Evolutionary conservation across 2,797 vertebrate species (phyloP), one percentile per base, ranked within the genome.

Genomic region (Notolabrus celidotus): DNA sequence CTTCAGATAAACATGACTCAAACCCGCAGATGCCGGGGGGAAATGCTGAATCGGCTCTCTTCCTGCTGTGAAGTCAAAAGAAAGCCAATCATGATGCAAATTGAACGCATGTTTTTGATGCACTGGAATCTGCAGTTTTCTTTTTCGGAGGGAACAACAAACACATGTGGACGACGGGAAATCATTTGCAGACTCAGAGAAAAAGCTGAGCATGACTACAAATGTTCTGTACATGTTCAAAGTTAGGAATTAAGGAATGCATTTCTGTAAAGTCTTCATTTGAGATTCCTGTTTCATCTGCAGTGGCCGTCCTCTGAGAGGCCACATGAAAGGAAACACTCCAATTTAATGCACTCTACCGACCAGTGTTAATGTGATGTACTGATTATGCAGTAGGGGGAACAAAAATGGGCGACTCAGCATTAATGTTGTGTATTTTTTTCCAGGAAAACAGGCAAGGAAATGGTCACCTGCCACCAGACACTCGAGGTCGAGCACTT

Each of bases 361-460:
- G 39, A 10, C 34, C 31, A 16, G n/a, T 25, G 47, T 43, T 82
- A 75, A 79, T 68, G 70, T 49, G 42, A 83, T 68, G 36, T 31
- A 61, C 41, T 72, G 67, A 75, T 80, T 79, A 62, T 79, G 64
- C 80, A 67, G 71, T 54, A 52, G 22, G 6, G 43, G 17, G 16
- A 15, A 16, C 7, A 31, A 10, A 62, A 75, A 66, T 25, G 49
- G 17, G 47, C 56, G 49, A 67, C 47, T 84, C 76, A 72, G 79
- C 78, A 63, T 52, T 62, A 31, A 34, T 19, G 16, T 45, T 43
- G 17, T 39, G 46, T 31, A 1, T 38, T 50, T 7, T n/a, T 53
- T n/a, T 45, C 20, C n/a, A 16, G 29, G 14, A 34, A 38, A 67
- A 63, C 52, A 59, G 31, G 25, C 12, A 0, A 75, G 36, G 68